Conservation (phyloP, 2,888 invertebrate genomes). For the Synergus umbraculus region DNA sequence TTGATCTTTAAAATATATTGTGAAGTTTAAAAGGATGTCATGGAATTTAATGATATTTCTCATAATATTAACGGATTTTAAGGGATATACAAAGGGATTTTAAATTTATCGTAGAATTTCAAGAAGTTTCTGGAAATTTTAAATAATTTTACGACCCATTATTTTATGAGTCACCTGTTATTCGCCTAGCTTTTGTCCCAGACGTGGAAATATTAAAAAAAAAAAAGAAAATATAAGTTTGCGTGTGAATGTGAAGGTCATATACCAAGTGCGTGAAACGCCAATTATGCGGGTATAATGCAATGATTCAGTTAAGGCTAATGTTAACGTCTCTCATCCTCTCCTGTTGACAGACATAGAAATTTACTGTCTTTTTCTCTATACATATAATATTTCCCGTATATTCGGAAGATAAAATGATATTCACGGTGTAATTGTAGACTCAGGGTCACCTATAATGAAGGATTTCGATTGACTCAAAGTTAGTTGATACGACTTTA, state of each 20-base stretch:
- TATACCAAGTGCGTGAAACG: conserved; percentile 9
- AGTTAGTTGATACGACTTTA: not conserved
- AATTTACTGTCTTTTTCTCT: conserved; percentile 5
- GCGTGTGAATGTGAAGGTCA: conserved; percentile 25
- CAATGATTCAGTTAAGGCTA: conserved; percentile 38
- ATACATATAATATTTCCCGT: not conserved
- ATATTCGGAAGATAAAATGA: conserved; percentile 32
- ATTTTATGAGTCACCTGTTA: conserved; percentile 30
- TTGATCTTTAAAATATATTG: no score
- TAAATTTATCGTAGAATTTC: no score
- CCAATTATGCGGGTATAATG: conserved; percentile 41
- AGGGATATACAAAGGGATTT: no score
- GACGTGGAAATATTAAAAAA: conserved; percentile 8
- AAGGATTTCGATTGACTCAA: conserved; percentile 11
- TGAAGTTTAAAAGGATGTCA: no score
- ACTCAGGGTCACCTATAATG: conserved; percentile 29
- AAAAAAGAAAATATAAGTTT: conserved; percentile 37
- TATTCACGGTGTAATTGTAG: conserved; percentile 29
- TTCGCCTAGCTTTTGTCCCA: conserved; percentile 15
- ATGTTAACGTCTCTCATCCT: conserved; percentile 27
- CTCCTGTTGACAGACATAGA: not conserved
- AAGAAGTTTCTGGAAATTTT: no score
- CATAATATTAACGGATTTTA: no score
- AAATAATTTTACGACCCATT: not conserved
- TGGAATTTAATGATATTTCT: no score